Percentiles rank a stretch among this genome's conserved stretches.
Evolutionary conservation across 2,113 vertebrate species (phyloP).

Genomic region (Rhea pennata): DNA sequence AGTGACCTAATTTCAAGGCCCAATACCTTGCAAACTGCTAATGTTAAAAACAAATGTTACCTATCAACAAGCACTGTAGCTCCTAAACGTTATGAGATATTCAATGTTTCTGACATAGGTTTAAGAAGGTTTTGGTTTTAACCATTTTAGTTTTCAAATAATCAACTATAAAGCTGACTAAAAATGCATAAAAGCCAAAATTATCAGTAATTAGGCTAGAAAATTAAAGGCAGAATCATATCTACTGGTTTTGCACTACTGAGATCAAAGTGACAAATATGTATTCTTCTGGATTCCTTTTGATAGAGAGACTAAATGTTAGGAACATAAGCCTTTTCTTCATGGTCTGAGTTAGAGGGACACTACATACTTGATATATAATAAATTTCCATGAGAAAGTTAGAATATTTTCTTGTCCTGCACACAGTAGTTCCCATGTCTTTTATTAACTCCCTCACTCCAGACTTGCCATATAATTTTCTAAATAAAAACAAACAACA

Average conservation of each 20-base stretch:
- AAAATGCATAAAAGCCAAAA: not conserved
- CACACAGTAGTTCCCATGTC: not conserved
- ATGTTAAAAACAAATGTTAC: not conserved
- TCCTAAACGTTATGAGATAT: not conserved
- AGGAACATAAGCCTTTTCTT: not conserved
- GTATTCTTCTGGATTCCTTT: not conserved
- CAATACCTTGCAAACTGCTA: not conserved
- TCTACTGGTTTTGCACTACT: not conserved
- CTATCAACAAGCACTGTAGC: not conserved
- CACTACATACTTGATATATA: not conserved
- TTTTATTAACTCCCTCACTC: not conserved
- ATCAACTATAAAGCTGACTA: not conserved
- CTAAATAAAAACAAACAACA: not conserved
- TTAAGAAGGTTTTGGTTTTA: not conserved
- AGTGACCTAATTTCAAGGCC: slow-evolving; percentile 19
- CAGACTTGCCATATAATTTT: not conserved
- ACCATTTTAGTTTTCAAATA: not conserved
- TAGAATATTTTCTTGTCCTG: not conserved
- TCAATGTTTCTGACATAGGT: not conserved
- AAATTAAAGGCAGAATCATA: not conserved
- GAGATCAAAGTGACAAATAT: not conserved
- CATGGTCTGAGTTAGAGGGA: not conserved
- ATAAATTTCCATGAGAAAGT: not conserved
- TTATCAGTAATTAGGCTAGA: not conserved
- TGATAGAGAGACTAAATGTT: not conserved